Conservation (phyloP, 1,140 invertebrate species). For the Mactra quadrangularis region DNA sequence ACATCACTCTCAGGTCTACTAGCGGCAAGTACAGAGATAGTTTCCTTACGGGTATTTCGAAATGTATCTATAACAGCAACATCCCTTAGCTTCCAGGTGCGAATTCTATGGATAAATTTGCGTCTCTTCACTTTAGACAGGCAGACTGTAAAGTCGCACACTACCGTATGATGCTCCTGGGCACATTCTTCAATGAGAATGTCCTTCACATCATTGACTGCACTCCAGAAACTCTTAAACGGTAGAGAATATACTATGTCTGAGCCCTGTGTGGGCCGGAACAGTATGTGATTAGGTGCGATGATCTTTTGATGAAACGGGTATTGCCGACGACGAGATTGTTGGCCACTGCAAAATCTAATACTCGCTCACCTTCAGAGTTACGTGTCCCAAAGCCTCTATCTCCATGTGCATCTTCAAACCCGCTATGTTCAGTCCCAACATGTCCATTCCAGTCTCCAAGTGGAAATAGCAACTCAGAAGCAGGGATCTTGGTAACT, state of each 20-base stretch:
- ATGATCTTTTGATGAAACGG: slow-evolving; percentile 12
- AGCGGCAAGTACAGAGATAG: slow-evolving; percentile 10
- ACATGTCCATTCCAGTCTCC: slow-evolving; percentile 48
- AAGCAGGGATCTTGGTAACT: slow-evolving; percentile 27
- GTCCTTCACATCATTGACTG: slow-evolving; percentile 33
- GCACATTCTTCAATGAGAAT: slow-evolving; percentile 27
- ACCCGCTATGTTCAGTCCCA: background rate
- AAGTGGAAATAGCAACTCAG: slow-evolving; percentile 16
- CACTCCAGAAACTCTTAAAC: slow-evolving; percentile 20
- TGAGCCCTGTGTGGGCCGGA: slow-evolving; percentile 17
- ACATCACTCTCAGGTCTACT: slow-evolving; percentile 2
- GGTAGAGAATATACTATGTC: slow-evolving; percentile 30
- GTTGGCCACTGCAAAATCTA: slow-evolving; percentile 36
- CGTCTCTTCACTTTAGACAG: background rate
- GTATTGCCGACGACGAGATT: slow-evolving; percentile 29
- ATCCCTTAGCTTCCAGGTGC: slow-evolving; percentile 40
- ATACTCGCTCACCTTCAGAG: slow-evolving; percentile 23
- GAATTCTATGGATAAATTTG: slow-evolving; percentile 21
- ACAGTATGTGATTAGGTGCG: slow-evolving; percentile 31
- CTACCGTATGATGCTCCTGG: slow-evolving; percentile 27
- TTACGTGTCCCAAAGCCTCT: slow-evolving; percentile 18
- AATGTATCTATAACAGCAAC: slow-evolving; percentile 5
- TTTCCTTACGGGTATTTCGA: slow-evolving; percentile 14
- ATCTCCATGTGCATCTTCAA: slow-evolving; percentile 27
- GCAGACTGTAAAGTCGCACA: slow-evolving; percentile 20